Base-by-base conservation (phyloP, 2,113 vertebrate genomes). In the Cebidichthys violaceus region DNA sequence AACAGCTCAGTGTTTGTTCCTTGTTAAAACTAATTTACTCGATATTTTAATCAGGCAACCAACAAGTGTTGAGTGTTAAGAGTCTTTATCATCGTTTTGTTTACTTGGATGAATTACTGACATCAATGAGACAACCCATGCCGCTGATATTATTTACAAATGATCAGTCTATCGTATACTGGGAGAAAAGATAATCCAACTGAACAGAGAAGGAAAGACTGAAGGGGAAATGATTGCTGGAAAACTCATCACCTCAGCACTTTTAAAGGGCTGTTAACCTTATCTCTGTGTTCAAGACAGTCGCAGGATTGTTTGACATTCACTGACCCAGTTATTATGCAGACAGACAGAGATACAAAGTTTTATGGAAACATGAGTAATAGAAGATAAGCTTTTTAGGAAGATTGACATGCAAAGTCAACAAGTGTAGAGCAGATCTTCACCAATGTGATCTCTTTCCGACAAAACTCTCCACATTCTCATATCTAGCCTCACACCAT, bases 211-310 rank as follows among this genome's bases (percentile, higher is more conserved):
- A 27, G 62, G 43, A 47, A 67, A 35, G 52, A 31, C n/a, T 6
- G 14, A 7, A 15, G 39, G 20, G 47, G 1, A 3, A 73, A 79
- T 33, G 24, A 47, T 31, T 67, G 2, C 52, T 47, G 50, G n/a
- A 41, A 77, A 88, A 85, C n/a, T 55, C 27, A 2, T 17, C 41
- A 75, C 47, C 61, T 84, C 79, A 77, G 78, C 90, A 81, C 66
- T 88, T 89, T 82, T 29, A 68, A 52, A 65, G 22, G 77, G 72
- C 57, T 72, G 54, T 81, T 74, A 69, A 61, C 69, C 70, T 81
- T 89, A 80, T 89, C 77, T 73, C 35, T 35, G 9, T 57, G 65
- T 52, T 81, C 43, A 41, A 75, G 47, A 75, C 54, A n/a, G 55
- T 8, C 13, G 6, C 35, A 27, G 41, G 43, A 52, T 65, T 75